These are phyloP conservation scores for Rhodinocichla rosea DNA, from an alignment of 2,113 vertebrate genomes.

Conservation along the genomic window DNA sequence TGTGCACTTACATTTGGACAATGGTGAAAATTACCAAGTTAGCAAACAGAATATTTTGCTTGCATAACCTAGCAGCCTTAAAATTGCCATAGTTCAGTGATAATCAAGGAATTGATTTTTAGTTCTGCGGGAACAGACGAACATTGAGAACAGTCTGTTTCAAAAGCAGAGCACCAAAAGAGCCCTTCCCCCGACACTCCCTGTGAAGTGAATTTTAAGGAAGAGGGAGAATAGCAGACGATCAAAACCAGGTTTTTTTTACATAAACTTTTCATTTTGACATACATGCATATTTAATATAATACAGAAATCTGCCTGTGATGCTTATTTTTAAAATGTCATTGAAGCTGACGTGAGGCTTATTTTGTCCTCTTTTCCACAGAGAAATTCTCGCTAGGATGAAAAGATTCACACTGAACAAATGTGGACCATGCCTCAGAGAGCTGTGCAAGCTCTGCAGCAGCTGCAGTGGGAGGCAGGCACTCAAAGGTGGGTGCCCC, in stretches of 20 bases:
- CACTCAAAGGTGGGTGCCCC: not conserved
- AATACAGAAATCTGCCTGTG: slow-evolving; percentile 17
- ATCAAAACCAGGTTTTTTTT: not conserved
- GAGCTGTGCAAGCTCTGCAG: not conserved
- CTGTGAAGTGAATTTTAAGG: not conserved
- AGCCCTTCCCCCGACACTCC: not conserved
- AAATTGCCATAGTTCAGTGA: not conserved
- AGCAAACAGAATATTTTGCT: not conserved
- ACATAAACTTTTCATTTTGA: slow-evolving; percentile 30
- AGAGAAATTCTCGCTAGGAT: not conserved
- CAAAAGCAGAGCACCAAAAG: not conserved
- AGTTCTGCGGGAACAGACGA: not conserved
- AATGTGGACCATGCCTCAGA: not conserved
- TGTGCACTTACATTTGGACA: not conserved
- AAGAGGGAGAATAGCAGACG: not conserved
- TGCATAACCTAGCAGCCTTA: not conserved
- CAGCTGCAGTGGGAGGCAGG: not conserved
- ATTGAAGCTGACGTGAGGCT: not conserved
- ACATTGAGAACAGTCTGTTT: not conserved
- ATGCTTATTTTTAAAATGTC: slow-evolving; percentile 23
- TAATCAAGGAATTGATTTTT: not conserved
- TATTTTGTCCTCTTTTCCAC: not conserved
- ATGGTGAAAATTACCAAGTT: not conserved
- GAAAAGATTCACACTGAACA: not conserved
- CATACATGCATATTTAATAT: slow-evolving; percentile 23